phyloP scores from a whole-genome alignment of 1,140 invertebrate species.

The Wasmannia auropunctata region DNA sequence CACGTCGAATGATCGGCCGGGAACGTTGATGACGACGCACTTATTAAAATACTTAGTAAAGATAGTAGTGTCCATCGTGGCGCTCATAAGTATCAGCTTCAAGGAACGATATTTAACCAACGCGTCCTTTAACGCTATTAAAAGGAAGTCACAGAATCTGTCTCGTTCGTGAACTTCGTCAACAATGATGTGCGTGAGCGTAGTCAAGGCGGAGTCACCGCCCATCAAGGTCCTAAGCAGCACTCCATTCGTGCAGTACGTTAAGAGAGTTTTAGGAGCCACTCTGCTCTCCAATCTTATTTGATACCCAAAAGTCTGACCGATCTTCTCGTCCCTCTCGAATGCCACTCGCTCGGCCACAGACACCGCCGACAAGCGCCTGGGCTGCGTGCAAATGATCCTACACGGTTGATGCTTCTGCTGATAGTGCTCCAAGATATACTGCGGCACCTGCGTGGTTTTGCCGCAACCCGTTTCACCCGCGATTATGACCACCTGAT shows the following conservation, averaged over 20 bases:
- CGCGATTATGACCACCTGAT: constrained; percentile 89
- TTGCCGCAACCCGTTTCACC: constrained; percentile 96
- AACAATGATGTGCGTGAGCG: constrained; percentile 94
- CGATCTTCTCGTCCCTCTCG: constrained; percentile 94
- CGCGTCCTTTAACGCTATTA: constrained; percentile 93
- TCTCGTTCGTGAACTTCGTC: constrained; percentile 99
- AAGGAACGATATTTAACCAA: constrained; percentile 90
- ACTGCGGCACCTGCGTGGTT: constrained; percentile 96
- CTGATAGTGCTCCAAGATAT: constrained; percentile 92
- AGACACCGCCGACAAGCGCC: constrained; percentile 95
- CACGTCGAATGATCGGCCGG: constrained; percentile 92
- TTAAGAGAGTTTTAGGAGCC: constrained; percentile 92
- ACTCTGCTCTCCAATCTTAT: constrained; percentile 94
- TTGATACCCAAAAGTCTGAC: constrained; percentile 96
- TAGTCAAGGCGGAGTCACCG: constrained; percentile 88
- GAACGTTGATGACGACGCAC: constrained; percentile 91
- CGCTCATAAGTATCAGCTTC: constrained; percentile 97
- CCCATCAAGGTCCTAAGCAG: constrained; percentile 94
- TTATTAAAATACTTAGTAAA: constrained; percentile 94
- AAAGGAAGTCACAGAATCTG: constrained; percentile 95
- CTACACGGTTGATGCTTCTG: constrained; percentile 89
- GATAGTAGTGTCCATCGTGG: constrained; percentile 93
- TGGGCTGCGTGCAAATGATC: constrained; percentile 97
- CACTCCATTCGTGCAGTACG: constrained; percentile 97
- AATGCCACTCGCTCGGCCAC: constrained; percentile 93